Conservation (phyloP, 1,140 invertebrate species). For the Drosophila bocqueti region DNA sequence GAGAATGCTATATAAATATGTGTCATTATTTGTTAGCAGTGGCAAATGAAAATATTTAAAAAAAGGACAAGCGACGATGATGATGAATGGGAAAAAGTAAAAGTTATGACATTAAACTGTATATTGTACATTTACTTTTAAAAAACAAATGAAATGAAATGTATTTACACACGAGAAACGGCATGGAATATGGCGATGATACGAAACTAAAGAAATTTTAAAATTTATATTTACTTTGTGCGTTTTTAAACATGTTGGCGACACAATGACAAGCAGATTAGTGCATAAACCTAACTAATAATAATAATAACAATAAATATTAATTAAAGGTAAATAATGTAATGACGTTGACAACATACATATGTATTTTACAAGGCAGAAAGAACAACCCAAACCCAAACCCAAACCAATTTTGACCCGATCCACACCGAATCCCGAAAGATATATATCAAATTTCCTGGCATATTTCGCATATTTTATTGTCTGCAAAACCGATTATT, state of each 20-base stretch:
- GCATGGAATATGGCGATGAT: slow-evolving; percentile 35
- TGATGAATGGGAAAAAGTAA: slow-evolving; percentile 34
- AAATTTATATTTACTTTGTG: slow-evolving; percentile 65
- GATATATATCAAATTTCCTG: slow-evolving; percentile 55
- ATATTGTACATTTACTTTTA: slow-evolving; percentile 76
- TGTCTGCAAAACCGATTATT: slow-evolving; percentile 67
- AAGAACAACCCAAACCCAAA: neutral
- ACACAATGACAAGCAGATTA: slow-evolving; percentile 52
- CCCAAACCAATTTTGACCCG: slow-evolving; percentile 16
- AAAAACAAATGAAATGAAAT: slow-evolving; percentile 54
- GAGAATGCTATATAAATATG: slow-evolving; percentile 70
- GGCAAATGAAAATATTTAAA: slow-evolving; percentile 33
- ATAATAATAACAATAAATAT: slow-evolving; percentile 50
- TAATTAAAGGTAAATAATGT: slow-evolving; percentile 65
- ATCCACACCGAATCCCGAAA: slow-evolving; percentile 55
- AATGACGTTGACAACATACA: slow-evolving; percentile 66
- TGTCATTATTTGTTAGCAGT: slow-evolving; percentile 74
- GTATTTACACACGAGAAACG: slow-evolving; percentile 60
- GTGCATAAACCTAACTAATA: slow-evolving; percentile 54
- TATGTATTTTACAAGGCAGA: slow-evolving; percentile 60
- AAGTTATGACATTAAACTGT: slow-evolving; percentile 65
- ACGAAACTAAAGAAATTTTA: slow-evolving; percentile 62
- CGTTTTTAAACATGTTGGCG: slow-evolving; percentile 67
- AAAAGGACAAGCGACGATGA: slow-evolving; percentile 10
- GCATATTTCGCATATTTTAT: slow-evolving; percentile 65